A percentile compares a stretch with the other conserved stretches of the same genome.
Conservation (phyloP, 2,797 vertebrate genomes). For the Gymnodraco acuticeps region DNA sequence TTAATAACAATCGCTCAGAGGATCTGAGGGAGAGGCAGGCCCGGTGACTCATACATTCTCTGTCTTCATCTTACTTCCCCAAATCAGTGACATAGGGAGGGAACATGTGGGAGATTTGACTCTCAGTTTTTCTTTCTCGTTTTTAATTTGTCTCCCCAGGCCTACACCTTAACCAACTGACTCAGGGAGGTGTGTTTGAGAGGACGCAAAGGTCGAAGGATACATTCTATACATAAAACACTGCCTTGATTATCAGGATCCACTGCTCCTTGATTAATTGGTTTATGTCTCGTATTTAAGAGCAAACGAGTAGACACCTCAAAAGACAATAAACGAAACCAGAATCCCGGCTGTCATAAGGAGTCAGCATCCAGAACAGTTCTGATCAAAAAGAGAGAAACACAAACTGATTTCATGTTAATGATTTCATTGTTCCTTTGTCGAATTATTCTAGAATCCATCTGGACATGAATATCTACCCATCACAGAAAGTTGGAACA, state of each 20-base stretch:
- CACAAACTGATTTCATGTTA: background rate
- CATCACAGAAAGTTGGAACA: background rate
- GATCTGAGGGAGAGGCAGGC: conserved; percentile 35
- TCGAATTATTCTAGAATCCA: background rate
- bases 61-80: conserved; percentile 56
- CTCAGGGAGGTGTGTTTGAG: conserved; percentile 18
- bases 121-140: conserved; percentile 36
- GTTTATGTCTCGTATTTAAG: background rate
- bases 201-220: conserved; percentile 17
- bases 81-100: conserved; percentile 32
- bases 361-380: conserved; percentile 26
- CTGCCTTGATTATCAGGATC: conserved; percentile 60
- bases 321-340: background rate
- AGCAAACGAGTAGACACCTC: background rate
- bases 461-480: background rate
- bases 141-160: conserved; percentile 28
- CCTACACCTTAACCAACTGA: conserved; percentile 33
- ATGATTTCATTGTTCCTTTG: background rate
- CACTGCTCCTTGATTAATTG: conserved; percentile 48
- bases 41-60: conserved; percentile 70
- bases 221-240: conserved; percentile 58
- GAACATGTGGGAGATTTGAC: conserved; percentile 46
- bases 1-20: conserved; percentile 47
- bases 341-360: conserved; percentile 26
- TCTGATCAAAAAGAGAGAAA: background rate